Conservation (phyloP, 2,797 vertebrate genomes). For the Falco concolor region DNA sequence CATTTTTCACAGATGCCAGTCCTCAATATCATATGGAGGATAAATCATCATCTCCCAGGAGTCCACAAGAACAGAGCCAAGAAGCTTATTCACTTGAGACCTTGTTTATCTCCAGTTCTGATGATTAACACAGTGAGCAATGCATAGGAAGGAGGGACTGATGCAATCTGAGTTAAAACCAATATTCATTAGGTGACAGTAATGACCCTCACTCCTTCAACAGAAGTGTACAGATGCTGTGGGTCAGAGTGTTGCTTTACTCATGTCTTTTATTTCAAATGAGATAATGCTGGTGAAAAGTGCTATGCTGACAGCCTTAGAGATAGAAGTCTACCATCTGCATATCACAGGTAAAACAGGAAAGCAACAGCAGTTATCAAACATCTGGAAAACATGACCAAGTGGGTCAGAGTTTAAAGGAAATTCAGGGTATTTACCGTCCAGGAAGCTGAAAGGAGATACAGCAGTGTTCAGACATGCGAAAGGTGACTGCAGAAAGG, state of each 20-base stretch:
- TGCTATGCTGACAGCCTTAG: not conserved
- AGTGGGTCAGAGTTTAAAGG: not conserved
- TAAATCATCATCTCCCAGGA: constrained; percentile 30
- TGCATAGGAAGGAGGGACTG: not conserved
- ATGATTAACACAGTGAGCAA: constrained; percentile 26
- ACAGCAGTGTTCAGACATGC: not conserved
- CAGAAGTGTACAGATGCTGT: not conserved
- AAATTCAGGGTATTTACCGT: not conserved
- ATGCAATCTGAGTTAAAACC: constrained; percentile 27
- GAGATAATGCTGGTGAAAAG: not conserved
- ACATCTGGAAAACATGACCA: not conserved
- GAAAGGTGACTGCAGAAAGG: not conserved
- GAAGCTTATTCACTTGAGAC: constrained; percentile 44
- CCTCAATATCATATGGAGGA: not conserved
- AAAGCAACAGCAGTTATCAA: not conserved
- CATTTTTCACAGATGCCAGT: not conserved
- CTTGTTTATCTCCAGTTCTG: constrained; percentile 37
- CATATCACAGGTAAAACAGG: not conserved
- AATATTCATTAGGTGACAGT: not conserved
- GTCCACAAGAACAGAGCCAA: not conserved
- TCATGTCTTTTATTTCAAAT: not conserved
- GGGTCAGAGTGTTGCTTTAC: not conserved
- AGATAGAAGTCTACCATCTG: not conserved
- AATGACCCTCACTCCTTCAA: not conserved
- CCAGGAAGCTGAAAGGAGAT: not conserved